A percentile compares a stretch with the other conserved stretches of the same genome.
phyloP scores from a whole-genome alignment of 2,888 invertebrate species.

The Ferdinandea cuprea region DNA sequence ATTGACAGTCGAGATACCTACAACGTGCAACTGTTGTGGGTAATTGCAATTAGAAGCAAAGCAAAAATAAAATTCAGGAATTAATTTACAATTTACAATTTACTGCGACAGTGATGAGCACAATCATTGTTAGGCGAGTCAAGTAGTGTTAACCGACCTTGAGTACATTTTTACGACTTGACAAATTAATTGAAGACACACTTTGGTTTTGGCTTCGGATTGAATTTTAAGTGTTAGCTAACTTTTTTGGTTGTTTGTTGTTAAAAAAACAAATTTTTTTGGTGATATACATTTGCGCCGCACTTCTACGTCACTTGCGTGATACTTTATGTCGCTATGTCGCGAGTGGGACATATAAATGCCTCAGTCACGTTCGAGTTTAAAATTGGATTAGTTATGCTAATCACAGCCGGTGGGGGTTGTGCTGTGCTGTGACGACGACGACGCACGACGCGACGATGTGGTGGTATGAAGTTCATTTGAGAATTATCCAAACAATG shows the following conservation, averaged over 20 bases:
- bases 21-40: background rate
- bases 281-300: background rate
- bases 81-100: background rate
- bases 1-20: background rate
- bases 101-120: conserved; percentile 3
- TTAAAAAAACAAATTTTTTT: too few relatives aligned
- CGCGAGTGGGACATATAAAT: background rate
- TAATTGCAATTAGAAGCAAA: background rate
- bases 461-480: conserved; percentile 53
- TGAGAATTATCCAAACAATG: conserved; percentile 66
- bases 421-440: conserved; percentile 17
- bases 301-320: conserved; percentile 13
- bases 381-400: conserved; percentile 70
- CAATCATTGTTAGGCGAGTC: conserved; percentile 29
- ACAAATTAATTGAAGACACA: conserved; percentile 21
- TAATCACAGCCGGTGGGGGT: conserved; percentile 52
- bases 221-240: conserved; percentile 8
- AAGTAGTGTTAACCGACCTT: conserved; percentile 15
- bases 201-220: conserved; percentile 16
- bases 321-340: background rate
- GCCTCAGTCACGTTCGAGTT: conserved; percentile 62
- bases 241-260: too few relatives aligned
- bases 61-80: background rate
- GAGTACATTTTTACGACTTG: background rate
- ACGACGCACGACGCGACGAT: conserved; percentile 33